Conservation (phyloP, 2,113 vertebrate genomes). For the Papio anubis region DNA sequence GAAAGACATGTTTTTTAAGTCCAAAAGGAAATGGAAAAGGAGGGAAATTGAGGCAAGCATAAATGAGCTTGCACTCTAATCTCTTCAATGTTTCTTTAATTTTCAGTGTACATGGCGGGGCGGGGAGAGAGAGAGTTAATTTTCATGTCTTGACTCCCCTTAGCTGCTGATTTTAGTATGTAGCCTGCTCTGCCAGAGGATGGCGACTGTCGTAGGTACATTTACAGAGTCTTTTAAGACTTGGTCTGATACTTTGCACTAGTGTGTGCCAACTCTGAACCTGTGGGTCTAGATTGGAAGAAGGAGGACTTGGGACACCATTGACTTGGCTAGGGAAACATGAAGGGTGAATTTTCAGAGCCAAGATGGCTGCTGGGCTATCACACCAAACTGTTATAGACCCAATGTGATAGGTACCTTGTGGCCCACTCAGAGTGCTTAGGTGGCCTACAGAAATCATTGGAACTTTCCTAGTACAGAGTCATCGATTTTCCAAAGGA, state of each 20-base stretch:
- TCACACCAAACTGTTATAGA: background rate
- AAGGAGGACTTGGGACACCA: background rate
- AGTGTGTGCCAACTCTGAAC: background rate
- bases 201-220: background rate
- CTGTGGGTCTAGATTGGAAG: background rate
- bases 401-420: background rate
- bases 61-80: background rate
- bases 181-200: background rate
- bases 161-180: background rate
- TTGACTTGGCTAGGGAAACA: background rate
- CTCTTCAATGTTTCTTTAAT: background rate
- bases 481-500: slow-evolving; percentile 23
- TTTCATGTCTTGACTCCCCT: background rate
- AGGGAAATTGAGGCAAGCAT: slow-evolving; percentile 23
- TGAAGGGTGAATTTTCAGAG: background rate
- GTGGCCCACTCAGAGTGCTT: background rate
- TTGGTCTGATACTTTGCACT: background rate
- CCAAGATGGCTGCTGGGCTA: background rate
- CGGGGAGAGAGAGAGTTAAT: background rate
- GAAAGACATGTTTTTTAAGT: slow-evolving; percentile 53
- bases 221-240: background rate
- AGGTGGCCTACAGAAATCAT: background rate
- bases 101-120: background rate
- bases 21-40: slow-evolving; percentile 35
- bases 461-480: background rate